Base-by-base conservation (phyloP, 2,888 invertebrate species). In the Quadriops clusia region DNA sequence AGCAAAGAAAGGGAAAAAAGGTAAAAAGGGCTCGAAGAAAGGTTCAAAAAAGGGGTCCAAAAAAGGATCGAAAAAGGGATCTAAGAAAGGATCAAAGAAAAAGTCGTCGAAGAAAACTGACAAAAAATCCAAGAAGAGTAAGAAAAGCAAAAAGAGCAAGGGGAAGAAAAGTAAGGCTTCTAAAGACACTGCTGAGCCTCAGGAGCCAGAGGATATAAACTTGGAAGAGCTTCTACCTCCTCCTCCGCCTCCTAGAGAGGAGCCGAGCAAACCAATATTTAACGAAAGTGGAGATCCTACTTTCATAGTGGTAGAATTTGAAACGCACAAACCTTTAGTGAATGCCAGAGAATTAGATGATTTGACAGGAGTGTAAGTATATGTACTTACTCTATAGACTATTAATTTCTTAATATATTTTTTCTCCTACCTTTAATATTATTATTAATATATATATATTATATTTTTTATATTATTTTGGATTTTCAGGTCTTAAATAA, bases 241-340 rank as follows among this genome's bases (percentile, higher is more conserved):
- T 8, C 41, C 41, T 28, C 45, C 45, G 6, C 46, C 46, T 21
- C 41, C 42, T 14, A 20, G 32, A 18, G 45, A 43, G 5, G 54
- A 54, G 41, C 48, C 55, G 2, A 55, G 55, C 33, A 23, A 41
- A 16, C 46, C 45, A 25, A 40, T 61, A 5, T 55, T 43, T 34
- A 47, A 50, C 30, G 56, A 58, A 32, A 37, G 47, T 6, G 56
- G 53, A 6, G 35, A 47, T 28, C 53, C 49, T 12, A 54, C 58
- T 15, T 59, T 61, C 37, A 43, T 61, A 13, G 38, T 61, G 10
- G 33, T 59, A 2, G 59, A 61, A 45, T 43, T 61, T 7, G 58
- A 56, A 39, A 37, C 61, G 11, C 39, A 49, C 15, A 44, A 47
- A 20, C 51, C 60, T 1, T 32, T 61, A 5, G 37, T 39, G 10